These are phyloP conservation scores for Luscinia megarhynchos DNA, from an alignment of 2,797 vertebrate species.

Conservation along the genomic window DNA sequence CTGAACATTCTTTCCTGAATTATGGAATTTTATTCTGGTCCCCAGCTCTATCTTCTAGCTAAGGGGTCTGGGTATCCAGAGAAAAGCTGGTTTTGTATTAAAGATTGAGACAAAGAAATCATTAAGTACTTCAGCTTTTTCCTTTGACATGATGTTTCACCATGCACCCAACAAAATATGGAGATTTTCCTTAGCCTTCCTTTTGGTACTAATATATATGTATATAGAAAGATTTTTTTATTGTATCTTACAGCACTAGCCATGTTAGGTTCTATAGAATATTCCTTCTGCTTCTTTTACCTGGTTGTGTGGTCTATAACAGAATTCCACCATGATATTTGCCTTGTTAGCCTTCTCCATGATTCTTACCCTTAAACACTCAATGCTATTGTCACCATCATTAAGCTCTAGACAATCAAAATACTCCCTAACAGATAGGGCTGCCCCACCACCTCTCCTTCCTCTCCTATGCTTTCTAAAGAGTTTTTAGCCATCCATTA, in stretches of 20 bases:
- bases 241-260: background rate
- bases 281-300: background rate
- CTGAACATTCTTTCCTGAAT: background rate
- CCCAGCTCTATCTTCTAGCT: background rate
- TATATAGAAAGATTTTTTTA: background rate
- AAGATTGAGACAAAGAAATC: background rate
- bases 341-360: background rate
- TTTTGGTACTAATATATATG: background rate
- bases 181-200: background rate
- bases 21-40: background rate
- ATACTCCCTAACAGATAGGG: background rate
- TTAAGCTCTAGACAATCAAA: background rate
- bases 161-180: background rate
- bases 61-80: background rate
- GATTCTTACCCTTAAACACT: background rate
- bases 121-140: background rate
- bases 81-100: background rate
- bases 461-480: background rate
- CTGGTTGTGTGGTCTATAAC: background rate
- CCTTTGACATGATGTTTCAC: rapidly evolving
- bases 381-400: background rate
- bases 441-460: background rate
- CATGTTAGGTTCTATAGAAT: background rate
- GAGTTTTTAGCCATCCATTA: background rate
- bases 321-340: background rate